Percentiles rank a stretch among this genome's conserved stretches.
These are phyloP conservation scores for Alitta virens DNA, from an alignment of 2,888 invertebrate species.

Conservation along the genomic window DNA sequence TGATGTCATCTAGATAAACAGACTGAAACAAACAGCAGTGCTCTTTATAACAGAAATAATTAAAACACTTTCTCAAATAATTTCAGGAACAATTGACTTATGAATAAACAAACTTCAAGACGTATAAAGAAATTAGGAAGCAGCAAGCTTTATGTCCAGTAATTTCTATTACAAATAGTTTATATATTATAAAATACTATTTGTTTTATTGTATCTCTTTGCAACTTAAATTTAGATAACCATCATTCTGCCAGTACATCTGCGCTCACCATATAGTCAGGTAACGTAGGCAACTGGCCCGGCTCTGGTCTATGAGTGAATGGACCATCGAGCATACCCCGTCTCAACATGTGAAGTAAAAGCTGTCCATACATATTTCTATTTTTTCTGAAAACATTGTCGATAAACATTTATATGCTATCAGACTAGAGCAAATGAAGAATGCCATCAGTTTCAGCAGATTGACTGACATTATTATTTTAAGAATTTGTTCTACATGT, in stretches of 20 bases:
- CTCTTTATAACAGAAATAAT: not conserved
- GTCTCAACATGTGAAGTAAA: constrained; percentile 52
- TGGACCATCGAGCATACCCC: constrained; percentile 47
- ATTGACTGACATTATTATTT: too few relatives aligned
- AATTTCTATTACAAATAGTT: too few relatives aligned
- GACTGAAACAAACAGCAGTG: constrained; percentile 39
- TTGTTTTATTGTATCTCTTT: too few relatives aligned
- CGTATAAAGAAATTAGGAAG: too few relatives aligned
- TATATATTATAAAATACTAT: too few relatives aligned
- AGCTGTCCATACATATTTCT: constrained; percentile 48
- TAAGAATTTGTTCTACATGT: too few relatives aligned
- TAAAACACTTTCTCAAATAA: not conserved
- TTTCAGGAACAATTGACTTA: not conserved
- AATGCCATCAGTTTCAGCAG: too few relatives aligned
- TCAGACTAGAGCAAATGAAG: too few relatives aligned
- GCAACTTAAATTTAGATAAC: not conserved
- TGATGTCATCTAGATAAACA: constrained; percentile 45
- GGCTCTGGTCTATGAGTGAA: constrained; percentile 49
- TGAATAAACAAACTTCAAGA: not conserved
- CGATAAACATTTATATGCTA: too few relatives aligned
- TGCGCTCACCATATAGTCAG: constrained; percentile 46
- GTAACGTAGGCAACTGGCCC: constrained; percentile 45
- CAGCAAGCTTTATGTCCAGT: too few relatives aligned
- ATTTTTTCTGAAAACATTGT: constrained; percentile 45
- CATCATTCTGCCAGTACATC: not conserved